Conservation (phyloP, 2,797 vertebrate species). For the Cheirogaleus major region DNA sequence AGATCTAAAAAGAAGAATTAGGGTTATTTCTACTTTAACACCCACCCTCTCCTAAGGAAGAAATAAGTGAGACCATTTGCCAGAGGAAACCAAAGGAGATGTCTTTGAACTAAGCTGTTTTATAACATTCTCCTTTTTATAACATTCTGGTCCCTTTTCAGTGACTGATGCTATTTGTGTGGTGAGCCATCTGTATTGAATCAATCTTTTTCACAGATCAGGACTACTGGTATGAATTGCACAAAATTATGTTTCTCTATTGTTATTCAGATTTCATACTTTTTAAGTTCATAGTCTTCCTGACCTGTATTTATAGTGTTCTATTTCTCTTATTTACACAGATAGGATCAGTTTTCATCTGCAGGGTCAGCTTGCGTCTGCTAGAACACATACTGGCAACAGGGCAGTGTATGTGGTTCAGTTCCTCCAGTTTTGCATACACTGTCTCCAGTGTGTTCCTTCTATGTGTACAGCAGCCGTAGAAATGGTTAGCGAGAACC, state of each 20-base stretch:
- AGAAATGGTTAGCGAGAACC: not conserved
- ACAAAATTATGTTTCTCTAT: not conserved
- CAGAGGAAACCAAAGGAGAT: not conserved
- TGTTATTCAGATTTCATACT: not conserved
- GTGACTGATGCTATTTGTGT: not conserved
- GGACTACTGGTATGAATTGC: not conserved
- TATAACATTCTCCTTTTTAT: not conserved
- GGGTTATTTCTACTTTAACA: not conserved
- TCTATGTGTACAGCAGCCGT: fast-evolving
- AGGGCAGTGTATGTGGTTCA: not conserved
- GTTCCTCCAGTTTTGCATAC: not conserved
- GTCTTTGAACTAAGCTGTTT: not conserved
- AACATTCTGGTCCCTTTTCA: not conserved
- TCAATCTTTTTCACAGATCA: not conserved
- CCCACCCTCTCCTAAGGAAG: not conserved
- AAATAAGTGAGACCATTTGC: not conserved
- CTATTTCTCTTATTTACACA: not conserved
- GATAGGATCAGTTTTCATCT: not conserved
- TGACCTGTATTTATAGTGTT: not conserved
- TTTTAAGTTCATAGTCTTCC: not conserved
- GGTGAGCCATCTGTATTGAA: not conserved
- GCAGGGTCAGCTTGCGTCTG: not conserved
- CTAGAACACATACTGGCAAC: fast-evolving
- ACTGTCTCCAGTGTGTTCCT: not conserved
- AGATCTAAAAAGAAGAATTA: not conserved